Conservation (phyloP, 2,113 vertebrate genomes). For the Eolophus roseicapilla region DNA sequence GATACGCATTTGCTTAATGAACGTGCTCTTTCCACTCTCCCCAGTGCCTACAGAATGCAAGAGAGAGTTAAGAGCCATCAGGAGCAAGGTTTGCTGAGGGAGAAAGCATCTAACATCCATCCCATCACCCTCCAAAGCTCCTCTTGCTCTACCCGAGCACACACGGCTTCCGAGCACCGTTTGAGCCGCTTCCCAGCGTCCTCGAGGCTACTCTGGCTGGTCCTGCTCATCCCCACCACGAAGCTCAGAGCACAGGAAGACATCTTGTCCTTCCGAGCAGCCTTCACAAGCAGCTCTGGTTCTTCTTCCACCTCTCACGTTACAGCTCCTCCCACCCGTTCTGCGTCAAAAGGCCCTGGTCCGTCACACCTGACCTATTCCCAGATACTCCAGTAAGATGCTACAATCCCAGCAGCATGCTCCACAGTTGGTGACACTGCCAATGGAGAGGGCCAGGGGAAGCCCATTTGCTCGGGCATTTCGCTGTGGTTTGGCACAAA, state of each 20-base stretch:
- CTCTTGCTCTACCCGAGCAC: not conserved
- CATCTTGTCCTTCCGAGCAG: not conserved
- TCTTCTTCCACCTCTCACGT: slow-evolving; percentile 24
- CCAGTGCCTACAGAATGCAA: slow-evolving; percentile 73
- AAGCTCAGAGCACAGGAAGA: not conserved
- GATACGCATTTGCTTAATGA: slow-evolving; percentile 87
- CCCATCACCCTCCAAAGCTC: not conserved
- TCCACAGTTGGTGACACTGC: not conserved
- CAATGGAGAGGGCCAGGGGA: not conserved
- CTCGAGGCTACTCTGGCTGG: not conserved
- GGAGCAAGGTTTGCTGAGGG: not conserved
- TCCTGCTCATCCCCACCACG: not conserved
- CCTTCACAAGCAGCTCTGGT: not conserved
- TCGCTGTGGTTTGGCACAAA: not conserved
- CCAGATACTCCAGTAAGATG: slow-evolving; percentile 49
- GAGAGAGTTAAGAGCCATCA: not conserved
- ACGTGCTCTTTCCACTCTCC: slow-evolving; percentile 84
- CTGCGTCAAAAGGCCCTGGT: slow-evolving; percentile 34
- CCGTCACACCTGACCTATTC: slow-evolving; percentile 53
- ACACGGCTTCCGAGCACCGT: not conserved
- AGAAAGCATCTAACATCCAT: not conserved
- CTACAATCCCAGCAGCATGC: not conserved
- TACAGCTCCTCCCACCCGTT: slow-evolving; percentile 16
- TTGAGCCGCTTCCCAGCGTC: not conserved
- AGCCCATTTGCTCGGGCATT: not conserved